Evolutionary conservation across 2,113 vertebrate genomes (phyloP), one percentile per base, ranked within the genome.

Genomic region (Ramphastos sulfuratus): DNA sequence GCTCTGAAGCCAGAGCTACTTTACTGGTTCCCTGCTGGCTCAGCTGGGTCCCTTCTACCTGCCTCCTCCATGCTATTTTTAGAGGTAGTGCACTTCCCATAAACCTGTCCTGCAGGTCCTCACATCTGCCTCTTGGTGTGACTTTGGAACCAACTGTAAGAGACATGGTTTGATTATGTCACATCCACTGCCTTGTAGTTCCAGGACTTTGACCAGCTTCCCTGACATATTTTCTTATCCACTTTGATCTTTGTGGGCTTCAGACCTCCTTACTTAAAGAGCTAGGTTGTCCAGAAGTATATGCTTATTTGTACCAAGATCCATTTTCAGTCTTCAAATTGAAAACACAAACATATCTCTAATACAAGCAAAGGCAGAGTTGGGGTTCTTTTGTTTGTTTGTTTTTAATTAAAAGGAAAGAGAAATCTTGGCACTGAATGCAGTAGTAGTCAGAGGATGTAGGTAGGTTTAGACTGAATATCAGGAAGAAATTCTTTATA

Each of bases 81-180:
- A 69, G 44, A 73, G 39, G 8, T 3, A 4, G 12, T 46, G 59
- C 44, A 46, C 8, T 63, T 86, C 76, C 24, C 50, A 20, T 33
- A 73, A 91, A 79, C 31, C 28, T 1, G 1, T 74, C 39, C 42
- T 85, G 52, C 39, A 61, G 4, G 39, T 76, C 61, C 59, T 82
- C 30, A 54, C 55, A 16, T 27, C 39, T 2, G 0, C 27, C 50
- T 2, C 6, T 56, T 4, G 1, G 3, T 18, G 21, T 35, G 56
- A 33, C 61, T 71, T 89, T 85, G 61, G 61, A 92, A 71, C 33
- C 15, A 64, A 6, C 35, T 25, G 4, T 55, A 76, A 44, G 46
- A 64, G n/a, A 71, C 3, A 7, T 64, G 15, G 31, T 70, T 85
- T 87, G 74, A 54, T 87, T 82, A 48, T 19, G 9, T 28, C 70